Evolutionary conservation across 2,797 vertebrate species (phyloP).

Genomic region (Rhinella marina): DNA sequence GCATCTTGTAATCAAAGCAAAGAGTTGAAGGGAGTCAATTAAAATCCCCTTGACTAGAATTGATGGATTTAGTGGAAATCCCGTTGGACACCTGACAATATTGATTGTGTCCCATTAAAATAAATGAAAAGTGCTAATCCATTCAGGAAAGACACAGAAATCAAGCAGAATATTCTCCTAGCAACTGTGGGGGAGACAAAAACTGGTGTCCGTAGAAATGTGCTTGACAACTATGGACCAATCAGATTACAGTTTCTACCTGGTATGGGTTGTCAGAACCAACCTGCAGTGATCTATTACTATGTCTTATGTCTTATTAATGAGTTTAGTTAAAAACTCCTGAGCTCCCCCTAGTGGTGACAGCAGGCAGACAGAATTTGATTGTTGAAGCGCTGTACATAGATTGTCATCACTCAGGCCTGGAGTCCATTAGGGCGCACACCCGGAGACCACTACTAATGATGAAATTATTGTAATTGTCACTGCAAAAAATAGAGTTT

Average conservation of each 20-base stretch:
- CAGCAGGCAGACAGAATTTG: no score
- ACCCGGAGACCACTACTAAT: no score
- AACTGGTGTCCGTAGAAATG: neutral
- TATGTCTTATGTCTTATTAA: no score
- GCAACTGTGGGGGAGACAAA: no score
- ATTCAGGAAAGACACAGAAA: conserved; percentile 7
- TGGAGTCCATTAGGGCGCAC: no score
- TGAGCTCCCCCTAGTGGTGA: no score
- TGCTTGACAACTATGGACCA: neutral
- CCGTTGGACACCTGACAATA: conserved; percentile 57
- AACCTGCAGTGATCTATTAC: no score
- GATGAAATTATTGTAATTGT: no score
- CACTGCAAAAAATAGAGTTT: no score
- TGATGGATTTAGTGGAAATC: conserved; percentile 58
- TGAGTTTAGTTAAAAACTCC: no score
- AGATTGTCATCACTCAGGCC: no score
- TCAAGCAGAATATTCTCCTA: neutral
- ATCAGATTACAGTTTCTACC: neutral
- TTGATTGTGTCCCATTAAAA: conserved; percentile 58
- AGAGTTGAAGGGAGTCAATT: conserved; percentile 57
- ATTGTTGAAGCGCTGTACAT: no score
- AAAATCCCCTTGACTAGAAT: conserved; percentile 49
- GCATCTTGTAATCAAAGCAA: conserved; percentile 57
- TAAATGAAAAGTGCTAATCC: conserved; percentile 54
- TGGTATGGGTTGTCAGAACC: neutral